phyloP scores from a whole-genome alignment of 1,140 invertebrate genomes.

The Archivesica marissinica region DNA sequence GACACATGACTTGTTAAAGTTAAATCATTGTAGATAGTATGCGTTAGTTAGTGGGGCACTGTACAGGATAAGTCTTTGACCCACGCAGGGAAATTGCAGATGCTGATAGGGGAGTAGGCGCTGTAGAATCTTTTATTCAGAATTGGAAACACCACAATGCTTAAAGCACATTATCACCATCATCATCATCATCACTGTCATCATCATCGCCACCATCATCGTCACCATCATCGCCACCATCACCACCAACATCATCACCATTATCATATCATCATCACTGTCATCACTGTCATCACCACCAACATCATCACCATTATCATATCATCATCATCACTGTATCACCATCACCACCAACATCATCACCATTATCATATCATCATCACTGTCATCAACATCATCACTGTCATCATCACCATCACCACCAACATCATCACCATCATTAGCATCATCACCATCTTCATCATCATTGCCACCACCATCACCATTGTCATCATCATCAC shows the following conservation, averaged over 20 bases:
- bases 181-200: not conserved
- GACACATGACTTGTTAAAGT: no score
- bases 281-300: not conserved
- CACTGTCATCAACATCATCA: not conserved
- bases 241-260: not conserved
- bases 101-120: no score
- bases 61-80: no score
- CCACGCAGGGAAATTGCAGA: no score
- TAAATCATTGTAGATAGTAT: no score
- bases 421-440: not conserved
- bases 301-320: not conserved
- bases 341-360: conserved; percentile 1
- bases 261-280: not conserved
- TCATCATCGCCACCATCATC: not conserved
- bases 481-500: conserved; percentile 23
- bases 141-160: no score
- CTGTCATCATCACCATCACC: not conserved
- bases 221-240: not conserved
- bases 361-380: not conserved
- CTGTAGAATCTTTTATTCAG: no score
- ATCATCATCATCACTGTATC: no score
- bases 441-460: not conserved
- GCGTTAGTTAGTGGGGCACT: no score
- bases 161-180: conserved; percentile 11
- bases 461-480: not conserved